Evolutionary conservation across 2,797 vertebrate genomes (phyloP), one percentile per base, ranked within the genome.

Genomic region (Chlorospingus flavigularis): DNA sequence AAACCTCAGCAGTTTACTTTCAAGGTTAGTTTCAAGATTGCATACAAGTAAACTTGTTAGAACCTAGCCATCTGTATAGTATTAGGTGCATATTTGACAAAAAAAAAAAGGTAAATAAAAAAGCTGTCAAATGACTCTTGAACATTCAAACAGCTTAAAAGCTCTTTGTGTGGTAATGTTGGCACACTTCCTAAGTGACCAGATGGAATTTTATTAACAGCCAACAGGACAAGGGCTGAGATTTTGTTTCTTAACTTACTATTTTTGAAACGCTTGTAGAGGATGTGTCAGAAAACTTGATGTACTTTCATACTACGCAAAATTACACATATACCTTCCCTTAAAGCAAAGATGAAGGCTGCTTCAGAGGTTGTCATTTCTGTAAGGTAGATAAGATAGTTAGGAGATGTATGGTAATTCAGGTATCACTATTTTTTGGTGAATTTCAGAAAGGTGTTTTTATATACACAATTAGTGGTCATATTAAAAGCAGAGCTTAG

Each of bases 191-290:
- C 94, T 90, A 94, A 95, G 50, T 97, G 96, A 96, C 94, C 96
- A 97, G 95, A 96, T 97, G 96, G 96, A 95, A 96, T 93, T 95
- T 96, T 92, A 92, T 93, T 94, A 96, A 94, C 94, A 96, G 91
- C 83, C 70, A 90, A 93, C 65, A 90, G 95, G 95, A 94, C 94
- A 96, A 83, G 94, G 81, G 62, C 84, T 95, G 72, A 92, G 84
- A 80, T 80, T 91, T 91, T 83, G 39, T 74, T 94, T 95, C 74
- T 88, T 85, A 71, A 87, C 77, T 91, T 95, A 58, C 93, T 96
- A 93, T 91, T 92, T 97, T 95, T 97, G 84, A 92, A 92, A 91
- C 0, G 0, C 81, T 82, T 92, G 91, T 74, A 89, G 54, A 72
- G 85, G 86, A 96, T 86, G 91, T 96, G 95, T 96, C 84, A 83